Percentiles rank a stretch among this genome's conserved stretches.
These are phyloP conservation scores for Drosophila stalkeri DNA, from an alignment of 2,888 invertebrate genomes.

Conservation along the genomic window DNA sequence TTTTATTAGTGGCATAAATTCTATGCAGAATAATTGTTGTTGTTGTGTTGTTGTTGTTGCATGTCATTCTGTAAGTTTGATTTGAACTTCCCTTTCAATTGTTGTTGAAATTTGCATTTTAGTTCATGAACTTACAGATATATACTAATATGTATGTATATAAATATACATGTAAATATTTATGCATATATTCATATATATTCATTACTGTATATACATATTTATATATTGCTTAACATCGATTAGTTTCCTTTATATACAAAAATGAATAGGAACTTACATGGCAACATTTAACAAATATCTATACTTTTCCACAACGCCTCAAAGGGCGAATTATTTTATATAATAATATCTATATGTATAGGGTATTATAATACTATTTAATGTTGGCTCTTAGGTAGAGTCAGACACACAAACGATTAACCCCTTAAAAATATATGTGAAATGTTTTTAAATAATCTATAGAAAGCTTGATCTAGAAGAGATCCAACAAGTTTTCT, in stretches of 20 bases:
- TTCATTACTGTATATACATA: neutral
- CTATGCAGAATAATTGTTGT: conserved; percentile 20
- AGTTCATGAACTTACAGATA: conserved; percentile 10
- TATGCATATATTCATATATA: neutral
- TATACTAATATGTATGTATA: neutral
- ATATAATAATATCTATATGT: too few relatives aligned
- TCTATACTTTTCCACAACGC: too few relatives aligned
- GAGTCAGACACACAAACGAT: too few relatives aligned
- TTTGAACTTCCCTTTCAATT: conserved; percentile 66
- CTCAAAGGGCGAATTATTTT: too few relatives aligned
- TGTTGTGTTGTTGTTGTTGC: conserved; percentile 33
- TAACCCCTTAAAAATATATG: too few relatives aligned
- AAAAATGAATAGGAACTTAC: neutral
- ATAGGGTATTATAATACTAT: too few relatives aligned
- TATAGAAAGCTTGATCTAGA: too few relatives aligned
- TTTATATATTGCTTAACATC: neutral
- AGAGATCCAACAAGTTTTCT: too few relatives aligned
- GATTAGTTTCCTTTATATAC: conserved; percentile 2
- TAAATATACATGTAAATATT: neutral
- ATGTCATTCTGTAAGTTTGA: conserved; percentile 43
- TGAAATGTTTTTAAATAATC: too few relatives aligned
- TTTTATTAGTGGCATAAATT: conserved; percentile 75
- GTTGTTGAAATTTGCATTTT: conserved; percentile 68
- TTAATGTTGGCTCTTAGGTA: too few relatives aligned
- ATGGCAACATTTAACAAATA: neutral